Conservation (phyloP, 1,140 invertebrate genomes). For the Holcopasites calliopsidis region DNA sequence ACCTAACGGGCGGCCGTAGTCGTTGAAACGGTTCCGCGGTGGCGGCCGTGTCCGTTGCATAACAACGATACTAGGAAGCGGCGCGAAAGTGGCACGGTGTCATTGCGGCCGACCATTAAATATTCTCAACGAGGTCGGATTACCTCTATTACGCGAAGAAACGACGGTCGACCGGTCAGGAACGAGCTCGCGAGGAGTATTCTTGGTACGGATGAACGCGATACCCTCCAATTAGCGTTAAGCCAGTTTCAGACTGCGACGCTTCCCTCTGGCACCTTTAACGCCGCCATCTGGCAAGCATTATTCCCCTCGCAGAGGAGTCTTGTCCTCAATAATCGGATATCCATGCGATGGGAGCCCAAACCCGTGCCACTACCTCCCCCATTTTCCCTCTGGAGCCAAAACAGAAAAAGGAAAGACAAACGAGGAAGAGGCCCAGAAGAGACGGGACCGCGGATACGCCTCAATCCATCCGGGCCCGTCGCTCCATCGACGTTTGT, state of each 20-base stretch:
- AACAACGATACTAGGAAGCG: slow-evolving; percentile 64
- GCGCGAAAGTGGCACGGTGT: slow-evolving; percentile 60
- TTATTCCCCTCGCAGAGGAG: no score
- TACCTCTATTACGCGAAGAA: slow-evolving; percentile 59
- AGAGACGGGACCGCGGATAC: background rate
- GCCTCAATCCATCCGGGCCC: slow-evolving; percentile 20
- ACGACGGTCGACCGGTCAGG: slow-evolving; percentile 37
- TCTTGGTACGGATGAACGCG: slow-evolving; percentile 1
- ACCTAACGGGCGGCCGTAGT: slow-evolving; percentile 27
- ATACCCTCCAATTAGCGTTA: no score
- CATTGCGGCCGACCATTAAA: slow-evolving; percentile 57
- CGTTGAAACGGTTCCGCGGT: slow-evolving; percentile 59
- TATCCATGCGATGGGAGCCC: no score
- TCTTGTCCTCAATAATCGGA: no score
- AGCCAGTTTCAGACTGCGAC: no score
- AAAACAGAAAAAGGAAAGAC: background rate
- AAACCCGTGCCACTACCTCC: no score
- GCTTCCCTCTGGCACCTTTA: no score
- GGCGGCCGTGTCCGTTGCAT: slow-evolving; percentile 58
- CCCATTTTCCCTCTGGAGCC: background rate
- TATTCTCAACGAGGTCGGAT: slow-evolving; percentile 66
- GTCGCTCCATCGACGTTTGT: slow-evolving; percentile 45
- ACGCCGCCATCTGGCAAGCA: no score
- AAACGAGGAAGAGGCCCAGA: background rate
- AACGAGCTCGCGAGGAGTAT: slow-evolving; percentile 9